Conservation (phyloP, 1,140 invertebrate species). For the Listronotus oregonensis region DNA sequence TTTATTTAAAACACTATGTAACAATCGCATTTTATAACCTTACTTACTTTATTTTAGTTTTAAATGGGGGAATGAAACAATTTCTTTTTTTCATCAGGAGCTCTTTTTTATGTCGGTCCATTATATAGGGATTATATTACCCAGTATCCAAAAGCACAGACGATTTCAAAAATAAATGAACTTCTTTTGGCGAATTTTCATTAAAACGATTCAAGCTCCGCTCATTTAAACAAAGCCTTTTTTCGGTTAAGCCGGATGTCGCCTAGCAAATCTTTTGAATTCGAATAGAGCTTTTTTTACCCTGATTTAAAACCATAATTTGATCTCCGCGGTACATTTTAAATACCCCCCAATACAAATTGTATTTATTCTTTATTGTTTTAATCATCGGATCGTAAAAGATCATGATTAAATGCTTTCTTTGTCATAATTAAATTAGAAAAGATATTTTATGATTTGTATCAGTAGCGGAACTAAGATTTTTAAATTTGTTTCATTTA, state of each 20-base stretch:
- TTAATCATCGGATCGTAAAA: too few relatives aligned
- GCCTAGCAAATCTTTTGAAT: constrained; percentile 33
- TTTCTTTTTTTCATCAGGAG: constrained; percentile 19
- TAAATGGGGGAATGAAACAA: constrained; percentile 17
- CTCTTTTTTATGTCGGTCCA: constrained; percentile 16
- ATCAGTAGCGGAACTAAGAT: too few relatives aligned
- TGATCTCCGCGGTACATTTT: constrained; percentile 2
- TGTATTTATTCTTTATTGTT: too few relatives aligned
- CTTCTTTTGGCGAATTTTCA: constrained; percentile 33
- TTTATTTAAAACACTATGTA: too few relatives aligned
- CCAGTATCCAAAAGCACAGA: constrained; percentile 27
- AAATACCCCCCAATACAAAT: too few relatives aligned
- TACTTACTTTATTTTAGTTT: too few relatives aligned
- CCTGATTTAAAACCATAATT: constrained; percentile 29
- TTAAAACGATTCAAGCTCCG: constrained; percentile 26
- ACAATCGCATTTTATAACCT: too few relatives aligned
- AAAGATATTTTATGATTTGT: too few relatives aligned
- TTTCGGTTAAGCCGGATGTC: constrained; percentile 33
- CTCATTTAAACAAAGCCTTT: constrained; percentile 34
- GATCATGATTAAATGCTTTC: too few relatives aligned
- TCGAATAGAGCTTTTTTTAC: constrained; percentile 19
- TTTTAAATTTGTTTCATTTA: too few relatives aligned
- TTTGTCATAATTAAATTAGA: too few relatives aligned
- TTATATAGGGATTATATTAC: constrained; percentile 33
- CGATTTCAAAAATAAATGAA: constrained; percentile 36